Base-by-base conservation (phyloP, 2,113 vertebrate genomes). In the Takifugu flavidus region DNA sequence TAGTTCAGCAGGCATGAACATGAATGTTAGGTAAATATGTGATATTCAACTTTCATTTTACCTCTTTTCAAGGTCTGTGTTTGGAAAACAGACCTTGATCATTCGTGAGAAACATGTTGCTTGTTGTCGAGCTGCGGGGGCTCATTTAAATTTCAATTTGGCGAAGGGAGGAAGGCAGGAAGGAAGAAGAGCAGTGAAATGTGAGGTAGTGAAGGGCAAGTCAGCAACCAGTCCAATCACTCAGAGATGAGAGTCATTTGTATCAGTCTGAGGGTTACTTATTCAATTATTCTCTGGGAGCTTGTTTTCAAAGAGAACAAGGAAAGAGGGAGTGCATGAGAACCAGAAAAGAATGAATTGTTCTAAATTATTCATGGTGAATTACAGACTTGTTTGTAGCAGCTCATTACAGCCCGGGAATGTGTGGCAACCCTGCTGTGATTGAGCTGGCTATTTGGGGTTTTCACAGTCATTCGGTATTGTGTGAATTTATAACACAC, bases 161-260 rank as follows among this genome's bases (percentile, higher is more conserved):
- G 49, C 20, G 4, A 49, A 58, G 50, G 58, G 51, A 8, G 56
- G 51, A 53, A 78, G 58, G 63, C 62, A 78, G 64, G 67, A 68
- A 70, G 63, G 26, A 42, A 52, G 14, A 47, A 53, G 31, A 11
- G 59, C 6, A 14, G 60, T 51, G 49, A 39, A 59, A 69, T 59
- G 67, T 63, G 52, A 72, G 65, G 72, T 57, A 68, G 70, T 3
- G 2, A 58, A 72, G 70, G 64, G 55, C 57, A 31, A 73, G 70
- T 72, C 72, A 69, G 79, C 78, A 82, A 78, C 75, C 61, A 72
- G 83, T 81, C 82, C 82, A 89, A 87, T 91, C 89, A 85, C 82
- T 90, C 80, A 82, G 80, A 86, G 82, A 89, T 82, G 77, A 80
- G 77, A 89, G 87, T 88, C 80, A 86, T 91, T 91, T 89, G 86